phyloP scores from a whole-genome alignment of 2,113 vertebrate species.

The Saguinus imperator region DNA sequence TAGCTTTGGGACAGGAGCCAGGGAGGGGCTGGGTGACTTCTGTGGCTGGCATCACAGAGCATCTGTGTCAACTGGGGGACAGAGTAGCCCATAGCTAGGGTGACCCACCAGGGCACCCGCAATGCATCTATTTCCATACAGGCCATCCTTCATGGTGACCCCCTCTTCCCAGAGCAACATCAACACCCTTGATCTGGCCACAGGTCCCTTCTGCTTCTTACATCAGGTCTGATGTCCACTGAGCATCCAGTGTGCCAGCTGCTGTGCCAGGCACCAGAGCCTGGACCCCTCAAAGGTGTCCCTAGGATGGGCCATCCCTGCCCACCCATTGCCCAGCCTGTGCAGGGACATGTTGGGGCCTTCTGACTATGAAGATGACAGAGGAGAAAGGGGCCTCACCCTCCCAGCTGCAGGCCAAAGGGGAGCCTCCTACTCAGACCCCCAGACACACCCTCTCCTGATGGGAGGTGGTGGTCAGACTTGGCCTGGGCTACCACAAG shows the following conservation, averaged over 20 bases:
- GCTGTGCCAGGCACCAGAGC: neutral
- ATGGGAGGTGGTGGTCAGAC: accelerated
- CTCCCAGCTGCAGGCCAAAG: neutral
- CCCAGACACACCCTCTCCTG: neutral
- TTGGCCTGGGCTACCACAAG: neutral
- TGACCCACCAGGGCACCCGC: accelerated
- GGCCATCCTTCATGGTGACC: neutral
- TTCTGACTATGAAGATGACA: neutral
- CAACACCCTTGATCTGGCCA: neutral
- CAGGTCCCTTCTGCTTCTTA: neutral
- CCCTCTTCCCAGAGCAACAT: neutral
- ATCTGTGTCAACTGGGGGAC: neutral
- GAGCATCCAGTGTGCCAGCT: neutral
- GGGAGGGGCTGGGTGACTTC: neutral
- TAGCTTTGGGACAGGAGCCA: neutral
- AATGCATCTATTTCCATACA: neutral
- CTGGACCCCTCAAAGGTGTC: neutral
- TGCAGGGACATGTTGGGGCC: accelerated
- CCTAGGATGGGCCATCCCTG: neutral
- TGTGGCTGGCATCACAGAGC: neutral
- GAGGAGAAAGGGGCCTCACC: neutral
- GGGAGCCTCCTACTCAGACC: neutral
- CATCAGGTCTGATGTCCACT: neutral
- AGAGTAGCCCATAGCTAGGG: neutral
- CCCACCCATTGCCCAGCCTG: neutral